These are phyloP conservation scores for Microhierax caerulescens DNA, from an alignment of 2,797 vertebrate species.

Conservation along the genomic window DNA sequence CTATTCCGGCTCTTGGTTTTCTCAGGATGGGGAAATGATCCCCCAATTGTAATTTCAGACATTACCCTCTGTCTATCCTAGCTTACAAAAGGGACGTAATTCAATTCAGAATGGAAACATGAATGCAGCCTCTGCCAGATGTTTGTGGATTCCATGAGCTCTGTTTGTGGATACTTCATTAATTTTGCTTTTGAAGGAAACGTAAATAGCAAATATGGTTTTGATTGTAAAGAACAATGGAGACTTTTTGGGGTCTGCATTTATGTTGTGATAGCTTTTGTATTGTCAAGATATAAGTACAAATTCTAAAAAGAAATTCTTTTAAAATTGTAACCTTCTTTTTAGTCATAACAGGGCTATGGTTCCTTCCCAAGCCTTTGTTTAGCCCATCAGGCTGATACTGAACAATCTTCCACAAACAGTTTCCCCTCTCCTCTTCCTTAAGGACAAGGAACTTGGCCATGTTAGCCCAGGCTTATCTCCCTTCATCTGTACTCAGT, in stretches of 20 bases:
- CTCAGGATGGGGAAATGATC: conserved; percentile 25
- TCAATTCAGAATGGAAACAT: conserved; percentile 59
- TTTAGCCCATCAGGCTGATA: neutral
- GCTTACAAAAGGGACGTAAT: conserved; percentile 38
- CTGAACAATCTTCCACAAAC: neutral
- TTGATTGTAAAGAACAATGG: conserved; percentile 30
- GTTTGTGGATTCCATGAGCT: conserved; percentile 52
- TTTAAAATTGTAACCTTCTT: neutral
- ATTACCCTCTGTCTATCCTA: conserved; percentile 6
- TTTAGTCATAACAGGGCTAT: neutral
- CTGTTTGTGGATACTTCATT: conserved; percentile 41
- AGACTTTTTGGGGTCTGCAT: neutral
- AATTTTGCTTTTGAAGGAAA: conserved; percentile 35
- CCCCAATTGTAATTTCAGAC: conserved; percentile 18
- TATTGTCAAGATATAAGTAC: neutral
- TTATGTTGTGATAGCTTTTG: conserved; percentile 2
- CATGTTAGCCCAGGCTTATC: neutral
- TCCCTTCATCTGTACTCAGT: neutral
- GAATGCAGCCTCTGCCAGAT: conserved; percentile 30
- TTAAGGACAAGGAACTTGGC: neutral
- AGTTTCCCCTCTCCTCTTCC: neutral
- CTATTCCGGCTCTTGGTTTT: neutral
- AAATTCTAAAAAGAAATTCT: neutral
- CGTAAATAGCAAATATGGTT: conserved; percentile 47
- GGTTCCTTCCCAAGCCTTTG: neutral